phyloP scores from a whole-genome alignment of 2,888 invertebrate genomes.

The Diaphora mendica region DNA sequence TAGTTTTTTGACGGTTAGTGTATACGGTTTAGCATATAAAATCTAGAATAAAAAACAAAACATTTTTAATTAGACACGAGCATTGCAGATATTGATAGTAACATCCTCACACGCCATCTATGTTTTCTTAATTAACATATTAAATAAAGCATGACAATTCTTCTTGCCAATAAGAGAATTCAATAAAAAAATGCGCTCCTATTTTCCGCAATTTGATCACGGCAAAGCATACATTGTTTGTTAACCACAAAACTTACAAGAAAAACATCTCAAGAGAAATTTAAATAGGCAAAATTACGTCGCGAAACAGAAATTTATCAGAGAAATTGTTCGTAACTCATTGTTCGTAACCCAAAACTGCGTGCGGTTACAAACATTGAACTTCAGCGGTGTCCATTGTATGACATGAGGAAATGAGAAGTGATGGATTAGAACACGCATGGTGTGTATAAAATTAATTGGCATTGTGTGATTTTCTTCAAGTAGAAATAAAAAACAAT shows the following conservation, averaged over 20 bases:
- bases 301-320: slow-evolving; percentile 24
- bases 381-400: slow-evolving; percentile 31
- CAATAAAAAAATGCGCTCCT: slow-evolving; percentile 23
- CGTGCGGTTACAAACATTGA: slow-evolving; percentile 16
- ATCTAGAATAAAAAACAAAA: slow-evolving; percentile 8
- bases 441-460: slow-evolving; percentile 26
- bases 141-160: slow-evolving; percentile 51
- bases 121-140: slow-evolving; percentile 38
- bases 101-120: slow-evolving; percentile 42
- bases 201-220: slow-evolving; percentile 45
- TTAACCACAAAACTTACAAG: slow-evolving; percentile 22
- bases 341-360: slow-evolving; percentile 19
- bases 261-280: slow-evolving; percentile 33
- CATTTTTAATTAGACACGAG: slow-evolving; percentile 16
- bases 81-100: slow-evolving; percentile 19
- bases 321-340: slow-evolving; percentile 27
- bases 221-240: too few species aligned
- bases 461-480: slow-evolving; percentile 39
- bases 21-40: slow-evolving; percentile 15
- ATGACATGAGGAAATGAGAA: slow-evolving; percentile 38
- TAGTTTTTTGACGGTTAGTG: neutral
- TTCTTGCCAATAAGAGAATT: slow-evolving; percentile 18
- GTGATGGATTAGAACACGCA: slow-evolving; percentile 36
- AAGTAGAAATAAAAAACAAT: slow-evolving; percentile 30
- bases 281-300: slow-evolving; percentile 19